Evolutionary conservation across 2,113 vertebrate species (phyloP), one percentile per base, ranked within the genome.

Genomic region (Melanerpes aurifrons): DNA sequence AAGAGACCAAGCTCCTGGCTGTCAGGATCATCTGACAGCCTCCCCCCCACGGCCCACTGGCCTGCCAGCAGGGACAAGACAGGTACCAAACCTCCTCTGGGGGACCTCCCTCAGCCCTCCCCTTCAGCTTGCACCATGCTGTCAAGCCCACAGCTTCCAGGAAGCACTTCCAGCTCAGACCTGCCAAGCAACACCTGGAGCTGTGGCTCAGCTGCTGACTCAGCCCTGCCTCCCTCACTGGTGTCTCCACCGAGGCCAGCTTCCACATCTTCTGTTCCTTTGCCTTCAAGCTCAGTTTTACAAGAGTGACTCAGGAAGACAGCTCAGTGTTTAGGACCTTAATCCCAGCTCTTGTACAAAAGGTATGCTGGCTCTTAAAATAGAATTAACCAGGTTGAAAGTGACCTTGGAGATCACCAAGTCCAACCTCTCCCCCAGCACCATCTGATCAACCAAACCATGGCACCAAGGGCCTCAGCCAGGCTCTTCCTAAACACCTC

Each of bases 21-120:
- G n/a, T 78, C 31, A 64, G 31, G 8, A n/a, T 7, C 25, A 24
- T 10, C 31, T n/a, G 28, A 67, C 48, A 62, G 32, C 20, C 3
- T 37, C 43, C 6, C 5, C 59, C 73, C 2, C 24, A 66, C 57
- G 48, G 50, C 17, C 24, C 26, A 40, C 47, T 21, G 26, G 9
- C 3, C 5, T 6, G 62, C 21, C 4, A 2, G 21, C 56, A 76
- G 35, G 1, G 3, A 22, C 25, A 15, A 0, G 7, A 20, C 0
- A 16, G 56, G 29, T 4, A 62, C 29, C 58, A 73, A 76, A 2
- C 5, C 31, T n/a, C 22, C 76, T 56, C 1, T 4, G 12, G 48
- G 25, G 7, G 12, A 32, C 40, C 16, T 4, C 29, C 6, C 11
- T 26, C 37, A 72, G 84, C 10, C 22, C 32, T 20, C 26, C 26